Conservation (phyloP, 2,888 invertebrate species). For the Elmis aenea region DNA sequence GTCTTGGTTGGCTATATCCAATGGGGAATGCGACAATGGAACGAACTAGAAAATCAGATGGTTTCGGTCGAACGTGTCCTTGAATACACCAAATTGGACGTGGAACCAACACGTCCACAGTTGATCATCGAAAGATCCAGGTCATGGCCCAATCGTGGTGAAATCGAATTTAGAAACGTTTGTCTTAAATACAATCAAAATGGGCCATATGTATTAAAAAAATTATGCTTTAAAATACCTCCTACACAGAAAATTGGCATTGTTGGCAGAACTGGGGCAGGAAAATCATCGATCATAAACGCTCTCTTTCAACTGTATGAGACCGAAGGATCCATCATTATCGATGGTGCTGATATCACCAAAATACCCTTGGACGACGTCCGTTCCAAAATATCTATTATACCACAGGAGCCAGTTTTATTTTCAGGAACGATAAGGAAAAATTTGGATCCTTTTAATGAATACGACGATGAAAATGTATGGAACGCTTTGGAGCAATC, state of each 20-base stretch:
- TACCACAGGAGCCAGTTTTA: slow-evolving; percentile 81
- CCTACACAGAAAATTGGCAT: slow-evolving; percentile 72
- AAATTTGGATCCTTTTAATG: slow-evolving; percentile 86
- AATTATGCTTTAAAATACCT: slow-evolving; percentile 62
- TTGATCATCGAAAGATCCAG: slow-evolving; percentile 60
- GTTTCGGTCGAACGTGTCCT: slow-evolving; percentile 80
- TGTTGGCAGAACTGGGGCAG: slow-evolving; percentile 80
- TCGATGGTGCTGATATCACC: slow-evolving; percentile 72
- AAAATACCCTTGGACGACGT: slow-evolving; percentile 69
- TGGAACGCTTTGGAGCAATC: slow-evolving; percentile 70
- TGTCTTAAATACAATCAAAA: slow-evolving; percentile 67
- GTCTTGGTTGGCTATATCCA: slow-evolving; percentile 61
- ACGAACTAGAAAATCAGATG: slow-evolving; percentile 76
- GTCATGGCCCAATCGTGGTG: slow-evolving; percentile 69
- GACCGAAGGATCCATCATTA: slow-evolving; percentile 70
- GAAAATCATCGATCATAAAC: slow-evolving; percentile 73
- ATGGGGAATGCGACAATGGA: slow-evolving; percentile 75
- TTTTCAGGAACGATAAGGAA: slow-evolving; percentile 83
- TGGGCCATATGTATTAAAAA: slow-evolving; percentile 69
- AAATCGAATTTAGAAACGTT: slow-evolving; percentile 63
- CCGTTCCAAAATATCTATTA: slow-evolving; percentile 74
- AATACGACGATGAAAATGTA: slow-evolving; percentile 68
- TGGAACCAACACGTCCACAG: slow-evolving; percentile 30
- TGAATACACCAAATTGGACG: slow-evolving; percentile 47
- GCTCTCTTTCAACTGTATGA: slow-evolving; percentile 79